Evolutionary conservation across 2,888 invertebrate species (phyloP).

Genomic region (Drosophila yooni): DNA sequence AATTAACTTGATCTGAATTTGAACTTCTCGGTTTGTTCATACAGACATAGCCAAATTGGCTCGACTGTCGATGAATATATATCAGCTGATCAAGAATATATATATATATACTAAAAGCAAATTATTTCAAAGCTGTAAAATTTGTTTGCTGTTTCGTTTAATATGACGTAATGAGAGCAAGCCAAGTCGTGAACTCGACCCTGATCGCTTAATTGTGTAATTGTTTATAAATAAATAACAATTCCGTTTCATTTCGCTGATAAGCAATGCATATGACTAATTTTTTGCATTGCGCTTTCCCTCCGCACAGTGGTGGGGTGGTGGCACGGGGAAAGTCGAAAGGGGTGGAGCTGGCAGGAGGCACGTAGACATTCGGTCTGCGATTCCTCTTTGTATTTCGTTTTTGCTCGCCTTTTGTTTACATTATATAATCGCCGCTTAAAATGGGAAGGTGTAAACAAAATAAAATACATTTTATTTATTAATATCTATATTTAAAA

Average conservation of each 20-base stretch:
- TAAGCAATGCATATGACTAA: constrained; percentile 65
- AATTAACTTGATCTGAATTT: background rate
- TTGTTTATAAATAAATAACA: constrained; percentile 68
- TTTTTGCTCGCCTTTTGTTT: constrained; percentile 46
- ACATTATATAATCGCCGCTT: constrained; percentile 66
- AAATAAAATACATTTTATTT: constrained; percentile 35
- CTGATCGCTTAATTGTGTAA: constrained; percentile 53
- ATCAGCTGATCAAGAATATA: background rate
- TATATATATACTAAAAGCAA: too few relatives aligned
- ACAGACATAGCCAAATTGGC: background rate
- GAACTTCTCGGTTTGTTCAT: background rate
- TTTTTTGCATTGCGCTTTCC: constrained; percentile 7
- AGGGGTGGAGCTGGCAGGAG: constrained; percentile 16
- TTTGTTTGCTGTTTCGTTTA: background rate
- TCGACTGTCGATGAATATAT: background rate
- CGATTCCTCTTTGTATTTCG: constrained; percentile 21
- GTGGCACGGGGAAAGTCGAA: background rate
- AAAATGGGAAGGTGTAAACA: constrained; percentile 45
- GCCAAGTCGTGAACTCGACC: constrained; percentile 19
- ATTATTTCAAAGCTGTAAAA: background rate
- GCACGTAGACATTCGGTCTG: constrained; percentile 65
- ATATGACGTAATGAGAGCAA: constrained; percentile 13
- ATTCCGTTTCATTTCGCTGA: constrained; percentile 48
- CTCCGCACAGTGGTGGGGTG: background rate
- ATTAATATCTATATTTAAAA: constrained; percentile 18